Conservation (phyloP, 1,140 invertebrate genomes). For the Drosophila pandora region DNA sequence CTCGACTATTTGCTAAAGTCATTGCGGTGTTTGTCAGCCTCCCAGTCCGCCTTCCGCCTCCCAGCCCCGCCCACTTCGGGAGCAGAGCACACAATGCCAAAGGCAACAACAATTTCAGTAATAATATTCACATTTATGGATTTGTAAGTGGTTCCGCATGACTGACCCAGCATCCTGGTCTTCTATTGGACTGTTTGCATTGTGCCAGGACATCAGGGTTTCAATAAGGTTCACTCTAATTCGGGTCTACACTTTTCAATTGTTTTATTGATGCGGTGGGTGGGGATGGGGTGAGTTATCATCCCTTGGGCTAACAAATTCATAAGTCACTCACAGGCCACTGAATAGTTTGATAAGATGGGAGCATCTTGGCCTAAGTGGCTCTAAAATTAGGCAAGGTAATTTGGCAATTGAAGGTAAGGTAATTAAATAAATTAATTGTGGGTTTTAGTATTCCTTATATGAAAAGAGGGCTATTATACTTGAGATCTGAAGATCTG, state of each 20-base stretch:
- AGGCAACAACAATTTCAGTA: slow-evolving; percentile 69
- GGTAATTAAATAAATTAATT: neutral
- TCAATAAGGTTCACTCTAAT: slow-evolving; percentile 77
- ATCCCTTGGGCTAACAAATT: slow-evolving; percentile 46
- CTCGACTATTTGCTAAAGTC: slow-evolving; percentile 80
- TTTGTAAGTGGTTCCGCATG: slow-evolving; percentile 81
- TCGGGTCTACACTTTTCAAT: slow-evolving; percentile 61
- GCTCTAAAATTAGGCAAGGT: neutral
- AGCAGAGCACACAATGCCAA: slow-evolving; percentile 55
- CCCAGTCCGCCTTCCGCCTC: neutral
- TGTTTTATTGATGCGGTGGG: slow-evolving; percentile 45
- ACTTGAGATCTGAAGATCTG: too few relatives aligned
- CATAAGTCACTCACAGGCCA: slow-evolving; percentile 77
- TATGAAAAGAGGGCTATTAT: too few relatives aligned
- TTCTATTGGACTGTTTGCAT: slow-evolving; percentile 25
- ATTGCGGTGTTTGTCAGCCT: slow-evolving; percentile 65
- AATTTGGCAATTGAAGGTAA: neutral
- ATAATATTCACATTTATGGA: slow-evolving; percentile 82
- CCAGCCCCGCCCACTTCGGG: slow-evolving; percentile 28
- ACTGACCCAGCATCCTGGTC: slow-evolving; percentile 59
- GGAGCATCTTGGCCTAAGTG: neutral
- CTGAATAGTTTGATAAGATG: slow-evolving; percentile 10
- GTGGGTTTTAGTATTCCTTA: too few relatives aligned
- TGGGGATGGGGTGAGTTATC: neutral
- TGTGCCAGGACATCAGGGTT: slow-evolving; percentile 50